These are phyloP conservation scores for Drosophila nigromelanica DNA, from an alignment of 1,140 invertebrate species.

Conservation along the genomic window DNA sequence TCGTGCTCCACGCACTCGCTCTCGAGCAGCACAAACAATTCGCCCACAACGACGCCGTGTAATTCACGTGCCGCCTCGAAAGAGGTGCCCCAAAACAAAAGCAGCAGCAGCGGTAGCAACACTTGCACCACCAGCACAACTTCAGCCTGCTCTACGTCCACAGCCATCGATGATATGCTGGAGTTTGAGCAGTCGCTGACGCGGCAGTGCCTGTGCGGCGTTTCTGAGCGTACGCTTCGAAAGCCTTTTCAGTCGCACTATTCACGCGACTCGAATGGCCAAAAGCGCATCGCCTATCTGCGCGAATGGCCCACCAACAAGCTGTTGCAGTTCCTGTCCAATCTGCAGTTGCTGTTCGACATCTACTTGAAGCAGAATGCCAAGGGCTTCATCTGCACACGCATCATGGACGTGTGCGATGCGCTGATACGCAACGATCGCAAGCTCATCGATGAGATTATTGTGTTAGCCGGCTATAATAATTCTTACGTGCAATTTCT, in stretches of 20 bases:
- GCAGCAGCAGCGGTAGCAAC: slow-evolving; percentile 37
- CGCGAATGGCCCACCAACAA: slow-evolving; percentile 89
- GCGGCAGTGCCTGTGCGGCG: slow-evolving; percentile 90
- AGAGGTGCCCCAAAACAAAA: slow-evolving; percentile 8
- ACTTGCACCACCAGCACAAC: slow-evolving; percentile 18
- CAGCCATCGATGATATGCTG: slow-evolving; percentile 72
- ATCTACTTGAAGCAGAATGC: slow-evolving; percentile 93
- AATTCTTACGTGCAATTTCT: slow-evolving; percentile 93
- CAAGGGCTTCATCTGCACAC: slow-evolving; percentile 91
- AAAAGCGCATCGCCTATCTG: slow-evolving; percentile 85
- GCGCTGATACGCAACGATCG: slow-evolving; percentile 91
- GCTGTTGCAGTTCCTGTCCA: slow-evolving; percentile 91
- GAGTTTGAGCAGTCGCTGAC: slow-evolving; percentile 87
- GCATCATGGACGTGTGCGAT: slow-evolving; percentile 91
- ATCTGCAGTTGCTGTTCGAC: slow-evolving; percentile 92
- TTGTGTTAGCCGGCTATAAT: slow-evolving; percentile 90
- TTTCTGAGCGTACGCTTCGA: slow-evolving; percentile 88
- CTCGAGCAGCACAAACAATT: slow-evolving; percentile 72
- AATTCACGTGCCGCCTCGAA: slow-evolving; percentile 64
- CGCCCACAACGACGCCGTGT: slow-evolving; percentile 72
- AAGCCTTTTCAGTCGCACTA: slow-evolving; percentile 89
- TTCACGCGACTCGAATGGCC: slow-evolving; percentile 85
- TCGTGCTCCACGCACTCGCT: slow-evolving; percentile 68
- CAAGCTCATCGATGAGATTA: slow-evolving; percentile 92
- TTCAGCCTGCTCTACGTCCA: slow-evolving; percentile 28